phyloP scores from a whole-genome alignment of 2,888 invertebrate species.

The Andrena fulva region DNA sequence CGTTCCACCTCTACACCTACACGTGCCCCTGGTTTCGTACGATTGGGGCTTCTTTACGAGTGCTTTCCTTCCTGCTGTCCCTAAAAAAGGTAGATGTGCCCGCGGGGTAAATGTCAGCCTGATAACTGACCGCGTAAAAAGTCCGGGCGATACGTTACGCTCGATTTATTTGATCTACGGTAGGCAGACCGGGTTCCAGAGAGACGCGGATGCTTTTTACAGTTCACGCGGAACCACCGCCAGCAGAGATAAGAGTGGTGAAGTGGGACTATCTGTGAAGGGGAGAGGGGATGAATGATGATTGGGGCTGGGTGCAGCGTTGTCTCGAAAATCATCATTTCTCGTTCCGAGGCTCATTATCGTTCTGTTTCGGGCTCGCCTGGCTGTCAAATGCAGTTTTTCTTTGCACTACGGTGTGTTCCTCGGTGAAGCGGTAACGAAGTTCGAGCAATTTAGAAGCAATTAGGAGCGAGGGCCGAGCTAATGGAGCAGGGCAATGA shows the following conservation, averaged over 20 bases:
- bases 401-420: neutral
- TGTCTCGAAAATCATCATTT: neutral
- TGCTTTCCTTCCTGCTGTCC: slow-evolving; percentile 21
- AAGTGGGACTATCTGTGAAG: slow-evolving; percentile 1
- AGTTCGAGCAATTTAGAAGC: slow-evolving; percentile 1
- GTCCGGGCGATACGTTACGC: slow-evolving; percentile 42
- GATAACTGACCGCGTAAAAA: slow-evolving; percentile 47
- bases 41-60: slow-evolving; percentile 38
- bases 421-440: neutral
- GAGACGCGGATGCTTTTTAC: slow-evolving; percentile 38
- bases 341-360: slow-evolving; percentile 11
- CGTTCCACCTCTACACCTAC: neutral
- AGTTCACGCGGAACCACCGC: neutral
- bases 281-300: neutral
- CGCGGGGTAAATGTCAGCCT: slow-evolving; percentile 36
- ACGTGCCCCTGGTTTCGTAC: slow-evolving; percentile 45
- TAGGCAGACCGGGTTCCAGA: slow-evolving; percentile 19
- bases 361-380: neutral
- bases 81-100: slow-evolving; percentile 29
- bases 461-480: neutral
- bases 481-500: neutral
- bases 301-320: neutral
- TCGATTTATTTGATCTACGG: slow-evolving; percentile 55
- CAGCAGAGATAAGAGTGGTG: slow-evolving; percentile 20
- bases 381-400: too few relatives aligned